phyloP scores from a whole-genome alignment of 2,113 vertebrate species.

The Psilopogon haemacephalus region DNA sequence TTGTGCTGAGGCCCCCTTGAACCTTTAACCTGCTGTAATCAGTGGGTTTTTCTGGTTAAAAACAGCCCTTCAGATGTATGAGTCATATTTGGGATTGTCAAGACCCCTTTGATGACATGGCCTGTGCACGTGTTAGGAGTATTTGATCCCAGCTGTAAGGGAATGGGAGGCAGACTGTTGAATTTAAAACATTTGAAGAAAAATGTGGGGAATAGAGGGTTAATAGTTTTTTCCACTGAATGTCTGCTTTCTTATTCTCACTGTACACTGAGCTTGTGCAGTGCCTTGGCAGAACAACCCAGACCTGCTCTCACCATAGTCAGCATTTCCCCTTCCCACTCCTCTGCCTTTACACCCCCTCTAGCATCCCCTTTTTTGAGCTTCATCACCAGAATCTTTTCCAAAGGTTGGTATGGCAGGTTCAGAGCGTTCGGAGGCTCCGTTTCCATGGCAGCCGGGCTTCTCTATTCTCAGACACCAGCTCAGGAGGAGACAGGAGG shows the following conservation, averaged over 20 bases:
- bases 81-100: not conserved
- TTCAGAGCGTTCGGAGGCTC: constrained; percentile 66
- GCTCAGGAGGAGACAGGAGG: constrained; percentile 68
- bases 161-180: not conserved
- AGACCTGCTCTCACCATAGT: accelerated
- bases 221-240: not conserved
- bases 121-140: not conserved
- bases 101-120: not conserved
- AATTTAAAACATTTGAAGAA: not conserved
- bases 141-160: not conserved
- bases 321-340: not conserved
- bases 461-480: constrained; percentile 72
- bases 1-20: not conserved
- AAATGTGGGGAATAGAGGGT: not conserved
- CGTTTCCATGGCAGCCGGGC: constrained; percentile 87
- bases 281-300: not conserved
- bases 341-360: not conserved
- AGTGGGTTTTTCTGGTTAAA: not conserved
- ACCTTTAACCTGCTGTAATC: not conserved
- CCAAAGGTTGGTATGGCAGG: constrained; percentile 54
- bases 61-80: not conserved
- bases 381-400: constrained; percentile 68
- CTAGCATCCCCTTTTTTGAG: constrained; percentile 45
- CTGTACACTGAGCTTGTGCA: not conserved
- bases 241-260: not conserved